A percentile compares a stretch with the other conserved stretches of the same genome.
Evolutionary conservation across 2,888 invertebrate species (phyloP).

Genomic region (Idaea dimidiata): DNA sequence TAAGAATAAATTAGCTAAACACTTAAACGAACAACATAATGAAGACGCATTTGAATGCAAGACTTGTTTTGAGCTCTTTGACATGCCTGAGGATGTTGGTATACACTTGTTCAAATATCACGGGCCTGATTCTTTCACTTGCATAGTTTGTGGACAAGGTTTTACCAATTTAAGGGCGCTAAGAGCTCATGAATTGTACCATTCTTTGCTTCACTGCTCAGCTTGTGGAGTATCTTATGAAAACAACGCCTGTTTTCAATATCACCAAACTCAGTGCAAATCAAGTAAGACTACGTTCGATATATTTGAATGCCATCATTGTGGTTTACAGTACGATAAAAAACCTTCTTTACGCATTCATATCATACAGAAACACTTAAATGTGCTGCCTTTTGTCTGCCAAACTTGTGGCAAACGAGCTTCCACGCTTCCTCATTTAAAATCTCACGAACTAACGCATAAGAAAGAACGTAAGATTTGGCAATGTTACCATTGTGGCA

Average conservation of each 20-base stretch:
- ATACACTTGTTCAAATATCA: conserved; percentile 42
- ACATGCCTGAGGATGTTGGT: conserved; percentile 23
- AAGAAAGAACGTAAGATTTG: conserved; percentile 44
- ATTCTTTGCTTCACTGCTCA: conserved; percentile 54
- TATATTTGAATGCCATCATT: conserved; percentile 49
- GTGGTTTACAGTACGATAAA: conserved; percentile 54
- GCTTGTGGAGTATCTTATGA: conserved; percentile 54
- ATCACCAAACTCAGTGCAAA: conserved; percentile 51
- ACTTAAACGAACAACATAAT: conserved; percentile 43
- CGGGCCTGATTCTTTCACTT: conserved; percentile 31
- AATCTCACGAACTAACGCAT: conserved; percentile 55
- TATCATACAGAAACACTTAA: conserved; percentile 64
- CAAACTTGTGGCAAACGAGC: conserved; percentile 61
- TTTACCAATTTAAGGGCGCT: conserved; percentile 52
- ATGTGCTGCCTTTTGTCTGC: conserved; percentile 58
- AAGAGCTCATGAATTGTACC: conserved; percentile 53
- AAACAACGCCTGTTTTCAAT: conserved; percentile 54
- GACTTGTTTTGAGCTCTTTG: conserved; percentile 49
- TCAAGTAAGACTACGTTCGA: conserved; percentile 7
- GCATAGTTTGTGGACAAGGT: conserved; percentile 50
- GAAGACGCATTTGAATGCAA: conserved; percentile 36
- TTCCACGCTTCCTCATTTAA: conserved; percentile 56
- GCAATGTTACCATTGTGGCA: conserved; percentile 55
- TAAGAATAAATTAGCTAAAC: conserved; percentile 45
- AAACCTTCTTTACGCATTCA: conserved; percentile 64